Base-by-base conservation (phyloP, 2,797 vertebrate genomes). In the Gymnothorax reevesii region DNA sequence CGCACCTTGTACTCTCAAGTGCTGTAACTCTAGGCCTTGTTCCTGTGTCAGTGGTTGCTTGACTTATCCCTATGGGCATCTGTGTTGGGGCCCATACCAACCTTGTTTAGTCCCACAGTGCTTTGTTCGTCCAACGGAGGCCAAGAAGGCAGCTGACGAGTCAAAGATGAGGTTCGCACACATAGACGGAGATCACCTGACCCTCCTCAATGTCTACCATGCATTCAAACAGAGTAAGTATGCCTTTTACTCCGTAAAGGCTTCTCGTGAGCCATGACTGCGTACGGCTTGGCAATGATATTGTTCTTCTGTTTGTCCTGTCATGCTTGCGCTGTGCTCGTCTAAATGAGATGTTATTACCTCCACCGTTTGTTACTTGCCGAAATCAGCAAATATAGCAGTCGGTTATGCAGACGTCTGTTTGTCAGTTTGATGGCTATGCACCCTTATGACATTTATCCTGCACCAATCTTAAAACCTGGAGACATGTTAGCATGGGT, bases 71-170 rank as follows among this genome's bases (percentile, higher is more conserved):
- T 98, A 96, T 99, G 98, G 98, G 98, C 97, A 97, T 98, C 98
- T 99, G 97, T 97, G 98, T 99, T 99, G 97, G 98, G 98, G 98
- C 98, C 98, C 97, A 98, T 98, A 99, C 98, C 98, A 98, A 99
- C 98, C 97, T 98, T 99, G 98, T 99, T 97, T 99, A 99, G 98
- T 99, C 98, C 98, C 99, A 97, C 98, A 99, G 98, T 99, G 99
- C 97, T 99, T 99, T 95, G 97, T 99, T 94, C 97, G 98, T 89
- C 98, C 98, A 92, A 98, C 97, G 94, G 98, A 99, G 96, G 98
- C 98, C 95, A 99, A 97, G 97, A 99, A 99, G 97, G 96, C 97
- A 89, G 98, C 99, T 87, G 99, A 99, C 94, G 99, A 99, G 95
- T 97, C 99, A 97, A 99, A 99, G 98, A 99, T 99, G 99, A 96